Conservation (phyloP, 2,888 invertebrate genomes). For the Aspidiotus destructor region DNA sequence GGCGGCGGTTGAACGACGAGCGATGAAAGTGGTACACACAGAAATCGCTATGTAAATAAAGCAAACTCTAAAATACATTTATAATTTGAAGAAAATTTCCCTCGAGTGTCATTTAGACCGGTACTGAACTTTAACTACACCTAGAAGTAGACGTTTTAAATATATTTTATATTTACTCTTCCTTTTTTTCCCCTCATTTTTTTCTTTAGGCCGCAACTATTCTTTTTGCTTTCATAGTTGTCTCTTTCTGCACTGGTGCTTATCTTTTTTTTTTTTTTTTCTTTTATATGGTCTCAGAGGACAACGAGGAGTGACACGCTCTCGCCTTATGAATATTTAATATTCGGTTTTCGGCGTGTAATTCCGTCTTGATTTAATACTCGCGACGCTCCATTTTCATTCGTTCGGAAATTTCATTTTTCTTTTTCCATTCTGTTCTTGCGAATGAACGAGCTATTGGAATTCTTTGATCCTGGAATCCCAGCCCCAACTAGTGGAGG, state of each 20-base stretch:
- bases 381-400: too few species aligned
- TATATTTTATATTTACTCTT: constrained; percentile 26
- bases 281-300: constrained; percentile 13
- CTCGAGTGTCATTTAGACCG: constrained; percentile 27
- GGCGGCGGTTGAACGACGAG: background rate
- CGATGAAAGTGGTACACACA: background rate
- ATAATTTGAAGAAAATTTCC: constrained; percentile 33
- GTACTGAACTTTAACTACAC: constrained; percentile 31
- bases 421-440: too few species aligned
- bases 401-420: too few species aligned
- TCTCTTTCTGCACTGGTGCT: background rate
- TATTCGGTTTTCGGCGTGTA: background rate
- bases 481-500: too few species aligned
- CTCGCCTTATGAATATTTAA: constrained; percentile 31
- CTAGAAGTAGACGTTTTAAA: constrained; percentile 29
- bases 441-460: too few species aligned
- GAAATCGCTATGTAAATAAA: constrained; percentile 31
- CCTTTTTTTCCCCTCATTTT: background rate
- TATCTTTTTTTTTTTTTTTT: background rate
- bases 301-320: constrained; percentile 27
- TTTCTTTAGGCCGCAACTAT: too few species aligned
- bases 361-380: too few species aligned
- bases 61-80: constrained; percentile 29
- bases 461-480: too few species aligned
- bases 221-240: too few species aligned